Conservation (phyloP, 2,797 vertebrate species). For the Thunnus albacares region DNA sequence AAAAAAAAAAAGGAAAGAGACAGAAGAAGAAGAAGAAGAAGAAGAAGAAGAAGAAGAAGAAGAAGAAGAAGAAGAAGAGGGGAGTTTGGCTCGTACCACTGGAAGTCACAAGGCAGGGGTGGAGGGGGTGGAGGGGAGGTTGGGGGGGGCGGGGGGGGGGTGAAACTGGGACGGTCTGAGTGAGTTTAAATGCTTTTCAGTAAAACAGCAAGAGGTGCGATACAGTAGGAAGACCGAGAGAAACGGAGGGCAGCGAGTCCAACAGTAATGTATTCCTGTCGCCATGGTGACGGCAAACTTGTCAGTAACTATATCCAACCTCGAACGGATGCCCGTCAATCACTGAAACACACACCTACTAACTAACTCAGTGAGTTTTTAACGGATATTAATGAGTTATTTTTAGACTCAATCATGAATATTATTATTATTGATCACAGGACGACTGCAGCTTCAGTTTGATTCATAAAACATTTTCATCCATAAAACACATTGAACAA, state of each 20-base stretch:
- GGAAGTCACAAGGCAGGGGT: conserved; percentile 57
- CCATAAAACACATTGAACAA: too few relatives aligned
- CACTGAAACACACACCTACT: too few relatives aligned
- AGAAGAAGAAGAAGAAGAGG: neutral
- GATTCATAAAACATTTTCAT: too few relatives aligned
- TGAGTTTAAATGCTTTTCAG: conserved; percentile 1
- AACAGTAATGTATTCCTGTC: neutral
- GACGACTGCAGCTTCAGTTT: too few relatives aligned
- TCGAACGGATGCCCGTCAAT: too few relatives aligned
- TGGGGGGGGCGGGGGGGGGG: too few relatives aligned
- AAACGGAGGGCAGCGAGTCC: neutral
- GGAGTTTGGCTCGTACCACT: conserved; percentile 39
- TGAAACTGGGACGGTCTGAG: neutral
- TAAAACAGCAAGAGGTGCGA: neutral
- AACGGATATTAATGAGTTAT: too few relatives aligned
- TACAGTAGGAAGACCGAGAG: conserved; percentile 1
- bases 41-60: neutral
- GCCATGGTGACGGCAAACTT: conserved; percentile 19
- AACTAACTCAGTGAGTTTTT: too few relatives aligned
- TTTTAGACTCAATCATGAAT: too few relatives aligned
- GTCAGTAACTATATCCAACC: neutral
- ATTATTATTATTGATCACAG: too few relatives aligned
- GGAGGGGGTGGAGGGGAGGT: neutral
- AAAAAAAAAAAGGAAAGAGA: neutral
- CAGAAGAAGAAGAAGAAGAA: neutral